Evolutionary conservation across 2,888 invertebrate genomes (phyloP).

Genomic region (Acanthococcus lagerstroemiae): DNA sequence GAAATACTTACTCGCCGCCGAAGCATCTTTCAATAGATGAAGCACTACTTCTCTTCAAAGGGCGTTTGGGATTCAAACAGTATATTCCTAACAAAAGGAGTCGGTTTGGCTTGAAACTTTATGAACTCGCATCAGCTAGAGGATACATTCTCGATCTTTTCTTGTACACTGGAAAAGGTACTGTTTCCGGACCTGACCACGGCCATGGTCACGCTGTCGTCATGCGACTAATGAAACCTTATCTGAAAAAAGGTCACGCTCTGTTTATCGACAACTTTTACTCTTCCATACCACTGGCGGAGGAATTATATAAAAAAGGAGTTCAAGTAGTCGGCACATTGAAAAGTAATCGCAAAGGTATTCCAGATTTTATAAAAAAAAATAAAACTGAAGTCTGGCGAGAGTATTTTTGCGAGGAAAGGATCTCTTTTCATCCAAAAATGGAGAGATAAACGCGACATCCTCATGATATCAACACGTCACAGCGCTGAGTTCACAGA

Average conservation of each 20-base stretch:
- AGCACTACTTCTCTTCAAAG: background rate
- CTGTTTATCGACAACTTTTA: background rate
- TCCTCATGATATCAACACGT: background rate
- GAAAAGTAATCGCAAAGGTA: background rate
- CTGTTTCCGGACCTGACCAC: background rate
- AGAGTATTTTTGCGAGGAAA: background rate
- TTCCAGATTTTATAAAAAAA: conserved; percentile 2
- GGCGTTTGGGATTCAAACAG: background rate
- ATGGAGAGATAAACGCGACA: background rate
- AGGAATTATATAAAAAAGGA: background rate
- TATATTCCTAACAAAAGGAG: background rate
- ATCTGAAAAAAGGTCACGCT: background rate
- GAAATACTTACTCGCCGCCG: background rate
- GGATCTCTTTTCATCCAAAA: background rate
- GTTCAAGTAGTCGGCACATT: background rate
- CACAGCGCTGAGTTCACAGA: background rate
- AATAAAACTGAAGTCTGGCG: conserved; percentile 1
- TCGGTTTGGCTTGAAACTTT: conserved; percentile 2
- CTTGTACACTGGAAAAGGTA: background rate
- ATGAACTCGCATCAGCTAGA: background rate
- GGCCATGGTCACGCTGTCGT: background rate
- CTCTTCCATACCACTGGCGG: background rate
- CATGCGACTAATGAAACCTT: background rate
- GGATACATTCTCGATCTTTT: background rate
- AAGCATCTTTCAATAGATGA: background rate